Evolutionary conservation across 2,888 invertebrate genomes (phyloP).

Genomic region (Pristionchus maxplancki): DNA sequence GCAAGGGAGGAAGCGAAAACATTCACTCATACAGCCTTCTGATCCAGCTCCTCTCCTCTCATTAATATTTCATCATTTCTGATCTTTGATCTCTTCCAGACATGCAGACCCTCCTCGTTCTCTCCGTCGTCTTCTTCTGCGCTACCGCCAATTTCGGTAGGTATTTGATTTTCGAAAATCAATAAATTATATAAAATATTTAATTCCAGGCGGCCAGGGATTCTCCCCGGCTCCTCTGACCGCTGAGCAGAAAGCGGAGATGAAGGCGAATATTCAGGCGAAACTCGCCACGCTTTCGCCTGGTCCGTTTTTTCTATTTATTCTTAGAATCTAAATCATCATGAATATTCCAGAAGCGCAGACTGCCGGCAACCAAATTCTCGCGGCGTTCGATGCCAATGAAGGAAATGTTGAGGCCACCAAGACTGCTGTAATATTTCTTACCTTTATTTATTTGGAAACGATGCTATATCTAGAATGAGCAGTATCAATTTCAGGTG

Average conservation of each 20-base stretch:
- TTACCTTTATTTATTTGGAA: no score
- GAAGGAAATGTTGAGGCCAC: conserved; percentile 14
- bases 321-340: no score
- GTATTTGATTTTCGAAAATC: not conserved
- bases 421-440: not conserved
- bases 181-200: not conserved
- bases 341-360: not conserved
- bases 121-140: not conserved
- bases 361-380: not conserved
- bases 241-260: conserved; percentile 9
- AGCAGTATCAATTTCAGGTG: no score
- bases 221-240: not conserved
- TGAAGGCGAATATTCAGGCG: conserved; percentile 20
- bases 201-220: not conserved
- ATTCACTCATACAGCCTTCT: not conserved
- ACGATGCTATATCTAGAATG: no score
- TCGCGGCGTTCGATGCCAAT: conserved; percentile 12
- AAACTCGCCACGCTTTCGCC: conserved; percentile 6
- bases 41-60: not conserved
- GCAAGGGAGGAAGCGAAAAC: not conserved
- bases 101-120: conserved; percentile 14
- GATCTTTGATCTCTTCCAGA: conserved; percentile 18
- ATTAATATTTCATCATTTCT: no score
- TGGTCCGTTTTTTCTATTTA: not conserved
- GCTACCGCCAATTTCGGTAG: not conserved